phyloP scores from a whole-genome alignment of 2,113 vertebrate species.

The Nannospalax galili region DNA sequence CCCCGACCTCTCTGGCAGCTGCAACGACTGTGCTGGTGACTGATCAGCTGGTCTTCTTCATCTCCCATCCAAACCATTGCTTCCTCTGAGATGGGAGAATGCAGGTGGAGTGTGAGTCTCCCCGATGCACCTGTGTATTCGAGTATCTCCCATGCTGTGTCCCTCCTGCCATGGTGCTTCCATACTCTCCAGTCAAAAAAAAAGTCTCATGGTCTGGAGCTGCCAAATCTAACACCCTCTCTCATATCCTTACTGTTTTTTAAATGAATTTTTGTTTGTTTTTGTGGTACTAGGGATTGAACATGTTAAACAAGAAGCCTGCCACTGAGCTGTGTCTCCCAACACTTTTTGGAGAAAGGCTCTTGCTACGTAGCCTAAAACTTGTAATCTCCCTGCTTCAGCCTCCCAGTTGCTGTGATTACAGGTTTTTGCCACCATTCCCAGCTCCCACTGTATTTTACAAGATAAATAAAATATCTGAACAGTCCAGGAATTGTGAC shows the following conservation, averaged over 20 bases:
- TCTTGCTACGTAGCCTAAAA: background rate
- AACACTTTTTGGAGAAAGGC: background rate
- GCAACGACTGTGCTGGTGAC: slow-evolving; percentile 62
- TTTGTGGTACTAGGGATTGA: background rate
- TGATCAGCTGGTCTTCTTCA: slow-evolving; percentile 22
- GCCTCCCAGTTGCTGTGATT: background rate
- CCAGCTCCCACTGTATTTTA: slow-evolving; percentile 28
- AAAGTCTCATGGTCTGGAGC: background rate
- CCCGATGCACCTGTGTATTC: slow-evolving; percentile 31
- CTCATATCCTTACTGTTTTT: slow-evolving; percentile 53
- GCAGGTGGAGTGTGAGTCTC: slow-evolving; percentile 39
- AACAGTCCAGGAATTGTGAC: slow-evolving; percentile 1
- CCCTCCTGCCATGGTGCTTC: background rate
- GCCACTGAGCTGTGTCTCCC: background rate
- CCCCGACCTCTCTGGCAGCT: slow-evolving; percentile 70
- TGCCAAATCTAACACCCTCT: slow-evolving; percentile 15
- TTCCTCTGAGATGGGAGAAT: slow-evolving; percentile 44
- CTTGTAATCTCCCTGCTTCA: background rate
- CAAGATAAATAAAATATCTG: slow-evolving; percentile 53
- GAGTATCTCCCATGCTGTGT: background rate
- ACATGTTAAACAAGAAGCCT: background rate
- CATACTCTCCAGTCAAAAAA: slow-evolving; percentile 24
- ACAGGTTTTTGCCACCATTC: background rate
- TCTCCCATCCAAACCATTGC: background rate
- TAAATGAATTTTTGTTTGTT: background rate